Base-by-base conservation (phyloP, 2,888 invertebrate genomes). In the Dilophus febrilis region DNA sequence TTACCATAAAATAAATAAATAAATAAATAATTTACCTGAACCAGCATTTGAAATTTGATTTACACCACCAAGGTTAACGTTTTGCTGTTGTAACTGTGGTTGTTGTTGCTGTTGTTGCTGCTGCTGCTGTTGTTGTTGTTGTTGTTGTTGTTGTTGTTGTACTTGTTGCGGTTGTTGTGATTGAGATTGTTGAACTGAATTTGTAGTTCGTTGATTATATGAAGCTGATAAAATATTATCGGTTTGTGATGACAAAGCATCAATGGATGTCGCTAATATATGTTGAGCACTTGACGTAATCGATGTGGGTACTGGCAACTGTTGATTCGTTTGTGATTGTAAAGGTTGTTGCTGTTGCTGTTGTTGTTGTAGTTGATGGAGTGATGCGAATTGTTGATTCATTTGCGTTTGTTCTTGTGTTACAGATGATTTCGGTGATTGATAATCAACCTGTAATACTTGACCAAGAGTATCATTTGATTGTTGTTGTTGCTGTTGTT, bases 291-390 rank as follows among this genome's bases (percentile, higher is more conserved):
- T n/a, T 22, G 22, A 6, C 8, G 22, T 8, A 22, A 22, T 22
- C 22, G 22, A 22, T 8, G 22, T 8, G 4, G 8, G 5, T 6
- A 8, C 4, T 22, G 4, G 22, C 8, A 6, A 8, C 5, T 4
- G 22, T 22, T 22, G 22, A n/a, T n/a, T n/a, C 22, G 22, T 8
- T 22, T 6, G 5, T 6, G 22, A 22, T 22, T 22, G 22, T 22
- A 6, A 8, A 8, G 22, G 22, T 22, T 22, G 22, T 53, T 62
- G 63, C 8, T 61, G 55, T 43, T 51, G 55, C 43, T 59, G 61
- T 40, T 62, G 49, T 35, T 58, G 53, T 18, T 56, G 42, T 3
- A 59, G 44, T 40, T 22, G 22, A 6, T 22, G 22, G 4, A 6
- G 22, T 8, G 4, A 8, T 8, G 22, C 5, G 4, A 6, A 8